Percentiles rank a stretch among this genome's conserved stretches.
Conservation (phyloP, 2,888 invertebrate species). For the Sepiola atlantica region DNA sequence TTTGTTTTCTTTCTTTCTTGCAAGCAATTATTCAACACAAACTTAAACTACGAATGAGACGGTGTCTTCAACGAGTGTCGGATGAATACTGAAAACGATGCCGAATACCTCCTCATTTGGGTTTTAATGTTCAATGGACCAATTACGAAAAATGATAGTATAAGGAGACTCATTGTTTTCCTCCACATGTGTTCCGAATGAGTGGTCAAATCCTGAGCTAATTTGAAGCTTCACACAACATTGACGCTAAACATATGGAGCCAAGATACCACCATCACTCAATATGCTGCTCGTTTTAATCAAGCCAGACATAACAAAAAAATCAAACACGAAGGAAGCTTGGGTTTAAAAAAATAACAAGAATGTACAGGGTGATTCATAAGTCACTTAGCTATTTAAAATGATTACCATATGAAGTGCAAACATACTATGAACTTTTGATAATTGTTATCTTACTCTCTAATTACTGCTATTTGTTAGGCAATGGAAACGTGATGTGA, state of each 20-base stretch:
- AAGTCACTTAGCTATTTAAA: too few species aligned
- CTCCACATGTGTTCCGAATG: not conserved
- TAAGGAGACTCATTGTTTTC: not conserved
- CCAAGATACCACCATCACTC: not conserved
- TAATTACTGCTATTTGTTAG: too few species aligned
- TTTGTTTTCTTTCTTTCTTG: not conserved
- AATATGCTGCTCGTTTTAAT: not conserved
- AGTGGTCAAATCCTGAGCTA: not conserved
- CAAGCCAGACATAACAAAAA: not conserved
- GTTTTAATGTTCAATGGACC: not conserved
- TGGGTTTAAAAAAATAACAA: not conserved
- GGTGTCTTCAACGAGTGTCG: not conserved
- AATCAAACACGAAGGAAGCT: not conserved
- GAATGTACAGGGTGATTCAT: too few species aligned
- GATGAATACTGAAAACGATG: not conserved
- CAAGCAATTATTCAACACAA: not conserved
- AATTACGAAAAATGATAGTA: not conserved
- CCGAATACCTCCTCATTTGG: not conserved
- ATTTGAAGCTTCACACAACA: not conserved
- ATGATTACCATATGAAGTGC: too few species aligned
- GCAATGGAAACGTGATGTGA: too few species aligned
- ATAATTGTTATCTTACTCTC: too few species aligned
- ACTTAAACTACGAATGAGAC: not conserved
- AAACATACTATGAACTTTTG: too few species aligned
- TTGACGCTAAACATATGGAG: not conserved